These are phyloP conservation scores for Montifringilla adamsi DNA, from an alignment of 2,113 vertebrate species.

Conservation along the genomic window DNA sequence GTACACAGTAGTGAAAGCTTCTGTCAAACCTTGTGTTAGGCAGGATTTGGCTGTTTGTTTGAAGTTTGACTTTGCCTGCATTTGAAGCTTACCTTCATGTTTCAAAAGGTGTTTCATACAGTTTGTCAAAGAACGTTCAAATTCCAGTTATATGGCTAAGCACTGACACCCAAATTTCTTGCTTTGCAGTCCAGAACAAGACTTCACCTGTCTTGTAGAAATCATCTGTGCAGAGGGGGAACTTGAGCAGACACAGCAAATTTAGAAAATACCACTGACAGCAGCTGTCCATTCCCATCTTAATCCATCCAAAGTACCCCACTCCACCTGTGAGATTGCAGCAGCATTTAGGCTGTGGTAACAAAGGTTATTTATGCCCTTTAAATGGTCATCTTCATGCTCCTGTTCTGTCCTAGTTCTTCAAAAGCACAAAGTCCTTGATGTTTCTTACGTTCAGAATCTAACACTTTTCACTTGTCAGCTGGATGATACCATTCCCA, in stretches of 20 bases:
- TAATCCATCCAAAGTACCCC: background rate
- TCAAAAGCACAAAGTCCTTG: background rate
- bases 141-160: background rate
- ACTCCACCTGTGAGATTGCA: background rate
- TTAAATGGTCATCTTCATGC: background rate
- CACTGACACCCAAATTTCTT: background rate
- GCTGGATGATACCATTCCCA: accelerated
- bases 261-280: background rate
- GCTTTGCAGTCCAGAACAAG: background rate
- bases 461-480: background rate
- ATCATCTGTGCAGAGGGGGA: background rate
- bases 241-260: background rate
- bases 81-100: background rate
- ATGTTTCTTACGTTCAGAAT: background rate
- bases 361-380: background rate
- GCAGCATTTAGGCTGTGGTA: background rate
- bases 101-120: background rate
- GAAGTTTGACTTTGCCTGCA: background rate
- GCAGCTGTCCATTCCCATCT: background rate
- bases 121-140: background rate
- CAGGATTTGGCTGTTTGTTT: background rate
- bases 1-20: background rate
- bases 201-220: background rate
- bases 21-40: background rate
- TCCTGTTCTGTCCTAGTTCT: background rate